Base-by-base conservation (phyloP, 2,797 vertebrate genomes). In the Muscicapa striata region DNA sequence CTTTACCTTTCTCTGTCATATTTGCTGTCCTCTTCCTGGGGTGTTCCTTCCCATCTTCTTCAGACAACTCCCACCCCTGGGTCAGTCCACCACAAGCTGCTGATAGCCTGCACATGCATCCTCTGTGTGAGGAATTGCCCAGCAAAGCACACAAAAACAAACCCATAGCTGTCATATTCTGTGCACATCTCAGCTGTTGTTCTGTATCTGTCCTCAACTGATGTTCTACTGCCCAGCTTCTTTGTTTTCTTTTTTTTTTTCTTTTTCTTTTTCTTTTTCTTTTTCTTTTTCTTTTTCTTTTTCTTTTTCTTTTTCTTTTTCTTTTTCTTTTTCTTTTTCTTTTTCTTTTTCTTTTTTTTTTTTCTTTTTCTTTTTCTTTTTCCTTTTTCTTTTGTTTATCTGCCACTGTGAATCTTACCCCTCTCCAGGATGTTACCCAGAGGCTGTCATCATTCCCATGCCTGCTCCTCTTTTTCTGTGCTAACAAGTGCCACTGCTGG, bases 171-270 rank as follows among this genome's bases (percentile, higher is more conserved):
- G 13, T 67, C 49, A 16, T 18, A n/a, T 64, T 85, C 68, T 2
- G 0, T 20, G 10, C 41, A 5, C 1, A 0, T 68, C 45, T 63
- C 61, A 24, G 27, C 34, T 77, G 59, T 64, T 61, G 10, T n/a
- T 54, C 45, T 3, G 0, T 11, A 8, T 34, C 30, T 67, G 48
- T 34, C 30, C 12, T 63, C 45, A 27, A 8, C 5, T 41, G 38
- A 54, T 22, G 32, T 15, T 92, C 45, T 62, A 8, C 38, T 68
- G 34, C 34, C 55, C 48, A 49, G 5, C 17, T 57, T 45, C 48
- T n/a, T 64, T 61, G 16, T 24, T 59, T 46, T 13, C 45, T 46
- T 46, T 46, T 46, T 22, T 22, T 12, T 11, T 20, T 45, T 11
- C 8, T 10, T 45, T 11, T 21, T 21, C 8, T 5, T 45, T 10